Base-by-base conservation (phyloP, 2,888 invertebrate genomes). In the Macaria liturata region DNA sequence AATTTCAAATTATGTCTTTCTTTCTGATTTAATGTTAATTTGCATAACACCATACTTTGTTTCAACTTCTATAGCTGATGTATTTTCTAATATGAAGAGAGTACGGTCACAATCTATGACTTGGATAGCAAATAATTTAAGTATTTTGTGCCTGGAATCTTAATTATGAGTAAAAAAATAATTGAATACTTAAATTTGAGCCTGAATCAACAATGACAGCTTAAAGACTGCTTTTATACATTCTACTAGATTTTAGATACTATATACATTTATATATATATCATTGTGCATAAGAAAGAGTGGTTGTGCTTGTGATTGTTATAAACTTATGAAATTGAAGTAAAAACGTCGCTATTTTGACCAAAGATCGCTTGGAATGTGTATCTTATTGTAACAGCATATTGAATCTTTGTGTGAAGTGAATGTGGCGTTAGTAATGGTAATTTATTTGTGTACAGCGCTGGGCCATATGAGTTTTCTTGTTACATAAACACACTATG, bases 361-460 rank as follows among this genome's bases (percentile, higher is more conserved):
- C 88, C 86, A 88, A 88, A 88, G 86, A 87, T 77, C 69, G 79
- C 81, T 81, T 81, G 74, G 67, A 78, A 70, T 72, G 57, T 69
- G 59, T 73, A 76, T 70, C 70, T 76, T 71, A 70, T 75, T 76
- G 69, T 76, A 69, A 78, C 78, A 83, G 83, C 80, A 68, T 78
- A 57, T 62, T 52, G 51, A 45, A 30, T 51, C 51, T 9, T 42
- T 39, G 30, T 54, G 58, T 50, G 3, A 43, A 42, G 54, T 51
- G 9, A 49, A 3, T 55, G 47, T 54, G 54, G 51, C 32, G 50
- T 50, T 8, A 9, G 32, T 20, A 42, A 3, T 42, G 7, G 7
- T 46, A 46, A 47, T 7, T 45, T 44, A 37, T 50, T 4, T 20
- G 20, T 20, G 20, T 20, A 9, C n/a, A 42, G 42, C 4, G 32